Evolutionary conservation across 2,888 invertebrate genomes (phyloP), one percentile per base, ranked within the genome.

Genomic region (Apodemia mormo): DNA sequence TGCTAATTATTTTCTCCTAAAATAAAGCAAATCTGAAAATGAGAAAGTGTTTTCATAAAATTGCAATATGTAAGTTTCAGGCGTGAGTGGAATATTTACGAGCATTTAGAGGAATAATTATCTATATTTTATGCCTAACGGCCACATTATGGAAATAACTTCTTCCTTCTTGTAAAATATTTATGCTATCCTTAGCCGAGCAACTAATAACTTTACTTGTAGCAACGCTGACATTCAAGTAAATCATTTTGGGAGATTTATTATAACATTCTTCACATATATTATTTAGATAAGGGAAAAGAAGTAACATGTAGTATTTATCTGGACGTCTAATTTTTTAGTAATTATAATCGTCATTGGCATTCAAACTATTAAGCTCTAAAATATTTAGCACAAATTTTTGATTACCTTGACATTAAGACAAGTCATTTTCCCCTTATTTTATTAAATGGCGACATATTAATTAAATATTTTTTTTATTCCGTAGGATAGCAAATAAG

Each of bases 41-140:
- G 30, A 61, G 58, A 61, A 61, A 61, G 58, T 61, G 33, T 61
- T 61, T 61, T 61, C 58, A 61, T 61, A 61, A 61, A 61, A 61
- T 40, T 65, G 65, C 56, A 64, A 65, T 56, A 65, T 65, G 43
- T 54, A 65, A 65, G 73, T 72, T 64, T 54, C 61, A 58, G 68
- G 56, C 76, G 78, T 76, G 78, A 71, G 76, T 74, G 78, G 82
- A 87, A 87, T 88, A 83, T 82, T 85, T 80, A 85, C 78, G 80
- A 80, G 79, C 77, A 80, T 77, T 80, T 80, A 78, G 80, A 77
- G 81, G 81, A 83, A 89, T 88, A 90, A 89, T 88, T 90, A 88
- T 88, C 89, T 81, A 87, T 90, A 89, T 86, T 88, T 89, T 86
- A 86, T 79, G 82, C 81, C 77, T 87, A 89, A 90, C 80, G 87